These are phyloP conservation scores for Hormiphora californensis DNA, from an alignment of 37 sponge, comb jelly and placozoan species.

Conservation along the genomic window DNA sequence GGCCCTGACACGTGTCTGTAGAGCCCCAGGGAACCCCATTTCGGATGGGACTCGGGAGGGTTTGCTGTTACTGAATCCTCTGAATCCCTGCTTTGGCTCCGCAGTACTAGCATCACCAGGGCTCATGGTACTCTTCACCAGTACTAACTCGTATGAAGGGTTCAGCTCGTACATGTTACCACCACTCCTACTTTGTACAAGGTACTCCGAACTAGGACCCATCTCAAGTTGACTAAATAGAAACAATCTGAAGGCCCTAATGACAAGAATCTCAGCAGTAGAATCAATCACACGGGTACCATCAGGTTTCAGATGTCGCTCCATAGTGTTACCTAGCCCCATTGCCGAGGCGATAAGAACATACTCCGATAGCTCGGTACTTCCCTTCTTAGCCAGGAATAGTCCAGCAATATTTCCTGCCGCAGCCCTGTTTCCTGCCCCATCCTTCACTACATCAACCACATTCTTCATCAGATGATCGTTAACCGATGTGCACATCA, in stretches of 20 bases:
- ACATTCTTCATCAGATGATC: neutral
- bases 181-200: neutral
- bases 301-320: neutral
- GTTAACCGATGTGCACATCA: neutral
- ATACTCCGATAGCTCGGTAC: neutral
- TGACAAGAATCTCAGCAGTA: neutral
- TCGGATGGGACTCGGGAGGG: neutral
- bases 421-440: neutral
- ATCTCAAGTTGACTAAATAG: neutral
- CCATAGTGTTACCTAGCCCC: neutral
- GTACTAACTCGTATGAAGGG: neutral
- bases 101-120: slow-evolving; percentile 24
- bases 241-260: slow-evolving; percentile 1
- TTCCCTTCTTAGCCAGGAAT: neutral
- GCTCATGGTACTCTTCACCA: neutral
- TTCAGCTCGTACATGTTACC: neutral
- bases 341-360: neutral
- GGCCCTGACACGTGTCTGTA: neutral
- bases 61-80: neutral
- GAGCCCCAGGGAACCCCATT: neutral
- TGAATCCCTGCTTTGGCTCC: neutral
- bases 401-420: neutral
- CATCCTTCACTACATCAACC: neutral
- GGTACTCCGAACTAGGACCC: neutral
- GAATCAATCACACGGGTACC: neutral